A percentile compares a stretch with the other conserved stretches of the same genome.
These are phyloP conservation scores for Cerastoderma edule DNA, from an alignment of 2,888 invertebrate species.

Conservation along the genomic window DNA sequence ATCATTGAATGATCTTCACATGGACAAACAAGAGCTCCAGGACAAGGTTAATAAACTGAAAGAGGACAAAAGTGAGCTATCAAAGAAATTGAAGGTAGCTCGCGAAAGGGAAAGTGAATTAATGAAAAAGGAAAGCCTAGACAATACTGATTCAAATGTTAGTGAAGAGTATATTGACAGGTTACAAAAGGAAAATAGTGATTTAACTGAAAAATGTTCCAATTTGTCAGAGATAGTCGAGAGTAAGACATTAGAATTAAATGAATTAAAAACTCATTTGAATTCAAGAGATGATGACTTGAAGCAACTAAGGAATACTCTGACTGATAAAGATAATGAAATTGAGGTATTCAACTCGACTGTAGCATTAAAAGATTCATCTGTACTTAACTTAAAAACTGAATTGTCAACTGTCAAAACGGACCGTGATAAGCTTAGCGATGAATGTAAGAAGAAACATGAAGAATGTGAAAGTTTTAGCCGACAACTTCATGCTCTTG, in stretches of 20 bases:
- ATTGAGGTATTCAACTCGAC: slow-evolving; percentile 22
- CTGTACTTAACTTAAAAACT: slow-evolving; percentile 26
- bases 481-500: slow-evolving; percentile 59
- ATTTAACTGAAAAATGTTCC: not conserved
- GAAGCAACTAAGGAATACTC: slow-evolving; percentile 11
- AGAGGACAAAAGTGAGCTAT: slow-evolving; percentile 43
- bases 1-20: slow-evolving; percentile 78
- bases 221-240: not conserved
- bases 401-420: slow-evolving; percentile 26
- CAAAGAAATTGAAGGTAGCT: not conserved
- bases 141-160: not conserved
- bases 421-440: slow-evolving; percentile 48
- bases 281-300: slow-evolving; percentile 19
- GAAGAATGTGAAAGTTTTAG: slow-evolving; percentile 59
- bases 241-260: not conserved
- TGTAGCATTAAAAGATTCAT: slow-evolving; percentile 21
- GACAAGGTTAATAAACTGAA: slow-evolving; percentile 59
- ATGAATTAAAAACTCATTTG: slow-evolving; percentile 6
- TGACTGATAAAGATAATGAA: slow-evolving; percentile 35
- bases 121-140: not conserved
- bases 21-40: slow-evolving; percentile 78
- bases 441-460: slow-evolving; percentile 48
- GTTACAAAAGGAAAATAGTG: slow-evolving; percentile 10
- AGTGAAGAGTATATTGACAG: slow-evolving; percentile 5
- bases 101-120: slow-evolving; percentile 18